Conservation (phyloP, 2,797 vertebrate genomes). For the Centropyge bicolor region DNA sequence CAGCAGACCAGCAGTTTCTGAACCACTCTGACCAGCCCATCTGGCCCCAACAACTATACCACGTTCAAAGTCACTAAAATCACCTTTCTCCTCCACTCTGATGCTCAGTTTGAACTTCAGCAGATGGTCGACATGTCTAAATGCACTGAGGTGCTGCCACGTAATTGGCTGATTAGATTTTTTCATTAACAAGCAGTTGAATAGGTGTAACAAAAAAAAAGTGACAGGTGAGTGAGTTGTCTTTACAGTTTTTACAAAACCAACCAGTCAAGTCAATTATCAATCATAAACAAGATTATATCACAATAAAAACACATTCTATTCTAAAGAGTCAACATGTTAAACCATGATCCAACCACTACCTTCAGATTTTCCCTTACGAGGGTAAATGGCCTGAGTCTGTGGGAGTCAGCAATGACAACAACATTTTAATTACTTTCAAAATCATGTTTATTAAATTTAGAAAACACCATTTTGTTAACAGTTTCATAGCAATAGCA, state of each 20-base stretch:
- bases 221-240: neutral
- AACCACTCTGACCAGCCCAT: no score
- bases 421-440: slow-evolving; percentile 70
- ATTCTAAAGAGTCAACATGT: neutral
- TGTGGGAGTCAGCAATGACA: slow-evolving; percentile 51
- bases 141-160: no score
- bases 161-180: no score
- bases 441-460: slow-evolving; percentile 91
- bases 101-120: no score
- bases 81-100: no score
- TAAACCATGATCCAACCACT: neutral
- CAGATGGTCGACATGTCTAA: no score
- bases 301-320: neutral
- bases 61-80: no score
- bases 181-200: no score
- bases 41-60: no score
- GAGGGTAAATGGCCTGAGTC: neutral
- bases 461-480: slow-evolving; percentile 89
- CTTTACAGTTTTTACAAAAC: neutral
- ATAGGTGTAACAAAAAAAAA: no score
- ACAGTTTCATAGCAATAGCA: slow-evolving; percentile 88
- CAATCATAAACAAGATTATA: neutral
- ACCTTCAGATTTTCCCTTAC: neutral
- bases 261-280: neutral
- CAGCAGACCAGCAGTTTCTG: no score